Evolutionary conservation across 2,113 vertebrate genomes (phyloP).

Genomic region (Notiomystis cincta): DNA sequence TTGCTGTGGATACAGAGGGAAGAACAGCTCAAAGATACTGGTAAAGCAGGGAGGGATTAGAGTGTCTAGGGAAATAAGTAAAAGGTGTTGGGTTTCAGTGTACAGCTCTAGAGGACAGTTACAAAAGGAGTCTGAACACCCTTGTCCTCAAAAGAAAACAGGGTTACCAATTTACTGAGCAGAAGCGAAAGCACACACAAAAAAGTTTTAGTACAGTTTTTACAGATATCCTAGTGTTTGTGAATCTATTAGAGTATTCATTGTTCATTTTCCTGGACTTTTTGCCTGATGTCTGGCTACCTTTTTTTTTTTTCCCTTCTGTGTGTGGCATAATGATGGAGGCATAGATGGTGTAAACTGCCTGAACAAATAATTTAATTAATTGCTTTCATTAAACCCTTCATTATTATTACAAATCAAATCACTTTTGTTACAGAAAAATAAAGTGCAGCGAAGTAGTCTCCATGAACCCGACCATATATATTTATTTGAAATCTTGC

Average conservation of each 20-base stretch:
- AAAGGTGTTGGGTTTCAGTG: constrained; percentile 75
- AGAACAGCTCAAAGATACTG: constrained; percentile 76
- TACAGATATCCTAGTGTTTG: not conserved
- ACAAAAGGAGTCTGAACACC: constrained; percentile 54
- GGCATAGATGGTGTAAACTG: not conserved
- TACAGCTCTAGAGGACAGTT: constrained; percentile 44
- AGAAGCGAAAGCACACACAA: constrained; percentile 17
- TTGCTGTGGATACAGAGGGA: constrained; percentile 83
- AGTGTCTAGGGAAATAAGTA: constrained; percentile 84
- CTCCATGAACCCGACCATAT: not conserved
- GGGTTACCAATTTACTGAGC: constrained; percentile 15
- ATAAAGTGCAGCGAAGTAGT: not conserved
- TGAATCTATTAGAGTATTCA: not conserved
- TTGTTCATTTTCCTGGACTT: not conserved
- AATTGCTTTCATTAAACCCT: constrained; percentile 51
- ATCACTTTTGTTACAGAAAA: not conserved
- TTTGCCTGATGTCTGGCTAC: not conserved
- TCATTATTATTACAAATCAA: constrained; percentile 42
- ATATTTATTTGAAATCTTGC: not conserved
- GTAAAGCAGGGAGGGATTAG: constrained; percentile 76
- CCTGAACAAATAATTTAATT: constrained; percentile 50
- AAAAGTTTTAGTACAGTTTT: not conserved
- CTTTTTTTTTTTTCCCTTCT: not conserved
- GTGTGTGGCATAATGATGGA: not conserved
- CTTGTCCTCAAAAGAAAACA: constrained; percentile 50